Evolutionary conservation across 1,140 invertebrate species (phyloP).

Genomic region (Temnothorax nylanderi): DNA sequence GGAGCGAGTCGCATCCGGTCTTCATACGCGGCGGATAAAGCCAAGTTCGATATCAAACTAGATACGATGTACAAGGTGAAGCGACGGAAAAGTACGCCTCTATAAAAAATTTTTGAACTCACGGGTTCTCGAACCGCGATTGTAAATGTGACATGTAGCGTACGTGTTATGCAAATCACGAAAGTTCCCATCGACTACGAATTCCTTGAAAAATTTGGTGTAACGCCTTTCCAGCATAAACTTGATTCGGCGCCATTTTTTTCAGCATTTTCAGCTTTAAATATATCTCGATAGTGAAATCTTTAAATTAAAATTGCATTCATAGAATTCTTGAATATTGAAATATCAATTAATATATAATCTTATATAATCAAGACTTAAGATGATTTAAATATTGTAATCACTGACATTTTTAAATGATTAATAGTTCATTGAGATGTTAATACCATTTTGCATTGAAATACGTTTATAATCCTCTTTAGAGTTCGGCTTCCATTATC

Average conservation of each 20-base stretch:
- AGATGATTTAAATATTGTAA: neutral
- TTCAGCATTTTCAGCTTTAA: neutral
- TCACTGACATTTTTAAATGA: neutral
- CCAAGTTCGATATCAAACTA: conserved; percentile 14
- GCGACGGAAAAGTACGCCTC: neutral
- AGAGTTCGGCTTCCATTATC: neutral
- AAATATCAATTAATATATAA: neutral
- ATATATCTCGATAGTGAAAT: neutral
- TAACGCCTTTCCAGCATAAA: neutral
- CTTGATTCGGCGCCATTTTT: neutral
- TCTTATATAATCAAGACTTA: neutral
- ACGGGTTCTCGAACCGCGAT: neutral
- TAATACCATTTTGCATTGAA: neutral
- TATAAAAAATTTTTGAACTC: conserved; percentile 8
- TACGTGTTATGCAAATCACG: neutral
- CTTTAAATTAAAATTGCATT: neutral
- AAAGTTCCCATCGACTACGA: neutral
- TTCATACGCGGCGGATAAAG: conserved; percentile 12
- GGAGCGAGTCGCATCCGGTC: conserved; percentile 10
- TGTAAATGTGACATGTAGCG: neutral
- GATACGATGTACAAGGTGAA: neutral
- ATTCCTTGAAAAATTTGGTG: neutral
- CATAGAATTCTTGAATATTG: neutral
- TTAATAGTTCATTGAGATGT: conserved; percentile 1
- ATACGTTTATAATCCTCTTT: neutral